These are phyloP conservation scores for Strigamia transsilvanica DNA, from an alignment of 2,888 invertebrate species.

Conservation along the genomic window DNA sequence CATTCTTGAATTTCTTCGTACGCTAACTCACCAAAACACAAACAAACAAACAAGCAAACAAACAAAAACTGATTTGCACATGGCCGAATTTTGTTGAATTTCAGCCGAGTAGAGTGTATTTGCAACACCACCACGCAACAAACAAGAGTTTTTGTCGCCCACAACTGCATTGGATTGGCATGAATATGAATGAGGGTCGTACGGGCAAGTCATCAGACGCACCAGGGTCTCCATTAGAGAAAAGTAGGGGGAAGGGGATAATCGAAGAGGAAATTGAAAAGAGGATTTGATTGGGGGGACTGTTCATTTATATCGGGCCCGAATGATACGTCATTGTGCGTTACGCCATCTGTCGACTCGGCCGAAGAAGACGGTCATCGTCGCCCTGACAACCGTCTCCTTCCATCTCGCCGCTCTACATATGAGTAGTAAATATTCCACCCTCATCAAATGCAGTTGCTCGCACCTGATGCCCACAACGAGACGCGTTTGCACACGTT, in stretches of 20 bases:
- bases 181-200: constrained; percentile 6
- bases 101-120: no score
- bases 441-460: not conserved
- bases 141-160: not conserved
- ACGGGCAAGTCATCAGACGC: constrained; percentile 8
- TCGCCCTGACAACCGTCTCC: not conserved
- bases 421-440: not conserved
- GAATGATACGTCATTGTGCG: not conserved
- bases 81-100: no score
- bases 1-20: no score
- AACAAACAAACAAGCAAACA: no score
- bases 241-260: constrained; percentile 3
- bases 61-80: no score
- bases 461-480: not conserved
- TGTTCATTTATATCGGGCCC: constrained; percentile 3
- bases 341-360: not conserved
- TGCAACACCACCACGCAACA: no score
- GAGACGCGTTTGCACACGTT: not conserved
- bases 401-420: not conserved
- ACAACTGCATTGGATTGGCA: not conserved
- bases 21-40: no score
- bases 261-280: constrained; percentile 2
- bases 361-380: not conserved
- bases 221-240: not conserved
- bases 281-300: constrained; percentile 8